phyloP scores from a whole-genome alignment of 2,113 vertebrate species.

The Hippocampus mohnikei region DNA sequence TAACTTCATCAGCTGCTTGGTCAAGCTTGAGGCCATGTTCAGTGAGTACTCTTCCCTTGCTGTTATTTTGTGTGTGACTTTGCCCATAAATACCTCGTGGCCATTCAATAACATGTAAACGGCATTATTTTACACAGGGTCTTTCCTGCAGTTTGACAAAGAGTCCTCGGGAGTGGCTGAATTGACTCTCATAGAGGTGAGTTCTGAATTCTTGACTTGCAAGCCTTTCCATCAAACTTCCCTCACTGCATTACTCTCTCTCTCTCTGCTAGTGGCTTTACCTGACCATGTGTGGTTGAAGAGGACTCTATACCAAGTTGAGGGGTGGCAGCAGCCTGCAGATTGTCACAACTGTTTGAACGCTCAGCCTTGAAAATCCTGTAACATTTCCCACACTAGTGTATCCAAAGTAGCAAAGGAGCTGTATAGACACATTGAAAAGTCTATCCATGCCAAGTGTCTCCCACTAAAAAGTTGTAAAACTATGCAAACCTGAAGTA shows the following conservation, averaged over 20 bases:
- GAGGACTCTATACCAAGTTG: conserved; percentile 10
- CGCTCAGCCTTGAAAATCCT: conserved; percentile 25
- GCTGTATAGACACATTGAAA: conserved; percentile 20
- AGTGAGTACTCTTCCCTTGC: conserved; percentile 73
- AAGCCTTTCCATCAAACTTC: background rate
- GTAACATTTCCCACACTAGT: conserved; percentile 41
- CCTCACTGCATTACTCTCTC: conserved; percentile 13
- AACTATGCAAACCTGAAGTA: conserved; percentile 60
- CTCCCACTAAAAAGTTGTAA: conserved; percentile 1
- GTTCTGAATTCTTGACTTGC: background rate
- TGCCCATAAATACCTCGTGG: background rate
- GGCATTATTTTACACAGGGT: conserved; percentile 65
- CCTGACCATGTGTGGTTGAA: conserved; percentile 79
- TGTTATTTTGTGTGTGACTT: background rate
- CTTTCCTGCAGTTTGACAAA: conserved; percentile 78
- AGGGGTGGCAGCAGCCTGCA: conserved; percentile 31
- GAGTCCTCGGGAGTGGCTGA: conserved; percentile 78
- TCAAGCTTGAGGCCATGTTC: conserved; percentile 94
- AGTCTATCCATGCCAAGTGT: conserved; percentile 21
- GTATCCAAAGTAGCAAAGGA: conserved; percentile 16
- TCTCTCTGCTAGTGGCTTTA: conserved; percentile 73
- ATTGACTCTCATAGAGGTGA: conserved; percentile 81
- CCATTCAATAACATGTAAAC: background rate
- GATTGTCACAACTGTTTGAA: conserved; percentile 32
- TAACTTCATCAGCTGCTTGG: conserved; percentile 88